Base-by-base conservation (phyloP, 2,888 invertebrate species). In the Athetis lepigone region DNA sequence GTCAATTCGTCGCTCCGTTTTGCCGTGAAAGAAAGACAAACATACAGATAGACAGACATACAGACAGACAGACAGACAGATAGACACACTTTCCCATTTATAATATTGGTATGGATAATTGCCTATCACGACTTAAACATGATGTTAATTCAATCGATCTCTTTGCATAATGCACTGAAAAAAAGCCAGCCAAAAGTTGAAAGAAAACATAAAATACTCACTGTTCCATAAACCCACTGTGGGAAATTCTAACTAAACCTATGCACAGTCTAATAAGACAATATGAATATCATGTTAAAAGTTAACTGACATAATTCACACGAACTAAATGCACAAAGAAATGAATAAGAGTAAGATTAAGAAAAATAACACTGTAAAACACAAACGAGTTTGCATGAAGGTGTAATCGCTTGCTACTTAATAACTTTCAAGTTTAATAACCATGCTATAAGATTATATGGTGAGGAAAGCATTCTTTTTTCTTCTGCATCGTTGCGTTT, bases 341-440 rank as follows among this genome's bases (percentile, higher is more conserved):
- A 66, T 55, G 50, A 64, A 62, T 56, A 29, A 54, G 36, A 18
- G 13, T 33, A 33, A 13, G 33, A 68, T 46, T n/a, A 36, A 47
- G 54, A 67, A 72, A 60, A 68, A 63, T 68, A 63, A 55, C 56
- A 76, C 59, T 55, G 55, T 65, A 50, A 43, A 59, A 42, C 33
- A 51, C 55, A 55, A 69, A 69, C 73, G 51, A 40, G 68, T 58
- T 76, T 57, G 57, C 45, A 51, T 63, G 47, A 18, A 76, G 68
- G 64, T 60, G 43, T 51, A 64, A 75, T 68, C 46, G 37, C 63
- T 43, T 64, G 58, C 69, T 68, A 72, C 60, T 72, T 75, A 64
- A 75, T 75, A 76, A 72, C 57, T 60, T 60, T 77, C 64, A 68
- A 76, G 55, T 68, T 72, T 77, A 64, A 75, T 75, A 76, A 71